Evolutionary conservation across 2,888 invertebrate species (phyloP).

Genomic region (Dryomyza anilis): DNA sequence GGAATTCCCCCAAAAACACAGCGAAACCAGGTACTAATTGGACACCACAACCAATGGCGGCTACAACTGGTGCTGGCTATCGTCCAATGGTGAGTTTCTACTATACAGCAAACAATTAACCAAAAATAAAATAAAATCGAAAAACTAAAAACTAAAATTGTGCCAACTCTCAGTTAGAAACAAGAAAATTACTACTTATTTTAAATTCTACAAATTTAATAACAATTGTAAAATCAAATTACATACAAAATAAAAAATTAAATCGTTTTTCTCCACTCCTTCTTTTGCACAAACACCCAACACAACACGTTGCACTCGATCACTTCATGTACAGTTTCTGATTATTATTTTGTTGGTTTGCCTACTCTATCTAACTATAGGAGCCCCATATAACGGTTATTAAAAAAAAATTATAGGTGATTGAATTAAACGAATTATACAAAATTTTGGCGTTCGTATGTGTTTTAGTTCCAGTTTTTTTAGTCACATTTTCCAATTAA

Average conservation of each 20-base stretch:
- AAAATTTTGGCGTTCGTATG: no score
- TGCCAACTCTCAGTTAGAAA: conserved; percentile 10
- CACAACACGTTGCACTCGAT: neutral
- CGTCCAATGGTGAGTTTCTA: conserved; percentile 81
- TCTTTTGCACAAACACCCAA: neutral
- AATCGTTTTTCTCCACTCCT: neutral
- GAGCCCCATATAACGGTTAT: no score
- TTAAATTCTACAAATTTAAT: neutral
- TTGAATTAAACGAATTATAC: no score
- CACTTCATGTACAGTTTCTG: conserved; percentile 16
- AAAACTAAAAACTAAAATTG: conserved; percentile 14
- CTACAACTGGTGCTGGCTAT: conserved; percentile 85
- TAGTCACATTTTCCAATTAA: no score
- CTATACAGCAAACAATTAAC: conserved; percentile 21
- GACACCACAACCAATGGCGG: conserved; percentile 89
- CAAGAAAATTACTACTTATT: neutral
- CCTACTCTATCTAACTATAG: no score
- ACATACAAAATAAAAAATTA: neutral
- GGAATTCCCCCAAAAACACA: conserved; percentile 88
- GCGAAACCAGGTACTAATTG: conserved; percentile 80
- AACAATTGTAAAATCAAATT: conserved; percentile 9
- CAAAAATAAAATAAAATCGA: conserved; percentile 24
- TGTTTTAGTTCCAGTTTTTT: no score
- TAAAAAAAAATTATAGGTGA: no score
- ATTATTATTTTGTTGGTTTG: no score